Percentiles rank a stretch among this genome's conserved stretches.
phyloP scores from a whole-genome alignment of 1,140 invertebrate genomes.

The Tenebrio molitor region DNA sequence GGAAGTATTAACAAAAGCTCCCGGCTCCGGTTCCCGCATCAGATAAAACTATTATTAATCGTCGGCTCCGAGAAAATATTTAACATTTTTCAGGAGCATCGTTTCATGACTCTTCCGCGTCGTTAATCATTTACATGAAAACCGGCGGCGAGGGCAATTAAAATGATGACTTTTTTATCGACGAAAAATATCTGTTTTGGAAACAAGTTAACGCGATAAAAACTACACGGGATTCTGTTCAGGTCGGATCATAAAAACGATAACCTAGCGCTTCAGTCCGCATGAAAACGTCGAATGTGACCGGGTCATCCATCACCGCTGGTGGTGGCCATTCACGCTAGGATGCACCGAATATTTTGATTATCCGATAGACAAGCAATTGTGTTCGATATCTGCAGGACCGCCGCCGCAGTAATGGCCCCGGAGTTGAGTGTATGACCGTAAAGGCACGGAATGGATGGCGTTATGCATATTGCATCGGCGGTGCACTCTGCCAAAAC shows the following conservation, averaged over 20 bases:
- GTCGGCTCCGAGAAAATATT: constrained; percentile 1
- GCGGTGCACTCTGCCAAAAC: background rate
- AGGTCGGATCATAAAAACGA: constrained; percentile 10
- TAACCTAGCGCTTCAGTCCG: constrained; percentile 14
- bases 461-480: background rate
- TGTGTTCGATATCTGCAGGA: constrained; percentile 13
- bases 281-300: constrained; percentile 7
- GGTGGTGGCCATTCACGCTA: constrained; percentile 16
- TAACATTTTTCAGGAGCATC: too few species aligned
- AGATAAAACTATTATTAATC: constrained; percentile 18
- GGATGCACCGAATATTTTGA: constrained; percentile 11
- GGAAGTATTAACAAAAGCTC: too few species aligned
- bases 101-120: too few species aligned
- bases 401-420: background rate
- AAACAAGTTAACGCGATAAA: constrained; percentile 22
- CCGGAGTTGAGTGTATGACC: constrained; percentile 5
- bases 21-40: too few species aligned
- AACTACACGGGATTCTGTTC: too few species aligned
- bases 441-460: constrained; percentile 2
- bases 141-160: constrained; percentile 13
- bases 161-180: constrained; percentile 33
- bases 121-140: constrained; percentile 25
- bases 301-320: constrained; percentile 11
- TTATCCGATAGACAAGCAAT: constrained; percentile 20
- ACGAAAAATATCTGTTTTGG: constrained; percentile 19